These are phyloP conservation scores for Protobothrops mucrosquamatus DNA, from an alignment of 2,113 vertebrate genomes.

Conservation along the genomic window DNA sequence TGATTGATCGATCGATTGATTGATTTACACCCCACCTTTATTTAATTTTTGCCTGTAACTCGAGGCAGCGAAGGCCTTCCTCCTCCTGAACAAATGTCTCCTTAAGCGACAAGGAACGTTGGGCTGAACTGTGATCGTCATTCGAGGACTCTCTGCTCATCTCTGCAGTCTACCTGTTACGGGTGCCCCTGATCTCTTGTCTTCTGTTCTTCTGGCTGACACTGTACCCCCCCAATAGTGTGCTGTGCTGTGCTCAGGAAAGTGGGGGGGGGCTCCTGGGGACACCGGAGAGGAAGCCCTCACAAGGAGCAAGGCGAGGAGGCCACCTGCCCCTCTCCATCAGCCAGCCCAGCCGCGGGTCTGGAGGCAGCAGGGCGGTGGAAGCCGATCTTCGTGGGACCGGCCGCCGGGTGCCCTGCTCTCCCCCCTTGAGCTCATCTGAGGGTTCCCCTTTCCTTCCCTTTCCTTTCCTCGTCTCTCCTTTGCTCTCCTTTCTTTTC, in stretches of 20 bases:
- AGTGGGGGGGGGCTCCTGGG: neutral
- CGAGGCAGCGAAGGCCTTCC: too few species aligned
- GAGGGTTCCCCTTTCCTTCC: too few species aligned
- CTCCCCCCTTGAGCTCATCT: neutral
- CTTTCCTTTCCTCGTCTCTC: too few species aligned
- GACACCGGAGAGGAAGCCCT: neutral
- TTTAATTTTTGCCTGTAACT: too few species aligned
- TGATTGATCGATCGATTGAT: fast-evolving
- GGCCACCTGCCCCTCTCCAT: neutral
- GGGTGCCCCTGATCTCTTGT: fast-evolving
- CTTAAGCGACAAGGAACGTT: too few species aligned
- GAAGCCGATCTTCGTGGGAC: neutral
- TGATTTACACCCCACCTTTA: neutral
- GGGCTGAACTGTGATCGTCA: too few species aligned
- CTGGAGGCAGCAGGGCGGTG: neutral
- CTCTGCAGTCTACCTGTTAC: too few species aligned
- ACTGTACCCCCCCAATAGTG: neutral
- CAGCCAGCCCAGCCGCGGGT: neutral
- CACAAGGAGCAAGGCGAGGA: neutral
- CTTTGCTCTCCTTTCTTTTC: too few species aligned
- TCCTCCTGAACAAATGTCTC: too few species aligned
- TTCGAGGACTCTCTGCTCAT: too few species aligned
- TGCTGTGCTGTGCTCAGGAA: too few species aligned
- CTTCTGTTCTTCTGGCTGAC: neutral
- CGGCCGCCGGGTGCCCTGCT: neutral